phyloP scores from a whole-genome alignment of 2,888 invertebrate species.

The Volucella inanis region DNA sequence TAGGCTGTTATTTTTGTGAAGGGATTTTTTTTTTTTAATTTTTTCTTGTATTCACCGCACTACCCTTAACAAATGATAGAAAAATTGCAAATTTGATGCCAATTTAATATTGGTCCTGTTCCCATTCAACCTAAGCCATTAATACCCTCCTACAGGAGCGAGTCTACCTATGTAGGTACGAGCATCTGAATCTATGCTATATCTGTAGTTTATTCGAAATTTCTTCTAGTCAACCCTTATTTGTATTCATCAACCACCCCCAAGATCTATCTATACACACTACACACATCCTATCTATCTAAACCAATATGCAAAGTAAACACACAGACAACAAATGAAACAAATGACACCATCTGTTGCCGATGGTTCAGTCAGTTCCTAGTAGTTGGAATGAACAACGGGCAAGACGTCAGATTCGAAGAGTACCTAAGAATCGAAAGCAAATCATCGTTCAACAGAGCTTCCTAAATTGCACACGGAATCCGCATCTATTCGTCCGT shows the following conservation, averaged over 20 bases:
- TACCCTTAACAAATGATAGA: constrained; percentile 29
- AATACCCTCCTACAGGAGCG: constrained; percentile 63
- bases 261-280: constrained; percentile 3
- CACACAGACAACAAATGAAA: constrained; percentile 63
- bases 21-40: too few species aligned
- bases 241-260: constrained; percentile 55
- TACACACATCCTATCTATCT: constrained; percentile 43
- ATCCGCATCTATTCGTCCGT: constrained; percentile 68
- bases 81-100: constrained; percentile 53
- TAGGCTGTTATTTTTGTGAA: too few species aligned
- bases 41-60: neutral
- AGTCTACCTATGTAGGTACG: neutral
- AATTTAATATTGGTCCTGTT: constrained; percentile 63
- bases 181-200: neutral
- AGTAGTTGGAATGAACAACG: neutral
- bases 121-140: constrained; percentile 66
- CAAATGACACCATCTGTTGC: constrained; percentile 72
- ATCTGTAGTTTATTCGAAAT: constrained; percentile 57
- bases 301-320: constrained; percentile 72
- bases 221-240: constrained; percentile 24
- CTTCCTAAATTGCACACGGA: constrained; percentile 63
- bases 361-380: constrained; percentile 41
- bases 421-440: constrained; percentile 43
- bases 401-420: constrained; percentile 21
- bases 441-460: constrained; percentile 68